These are phyloP conservation scores for Heliconius nattereri DNA, from an alignment of 1,140 invertebrate species.

Conservation along the genomic window DNA sequence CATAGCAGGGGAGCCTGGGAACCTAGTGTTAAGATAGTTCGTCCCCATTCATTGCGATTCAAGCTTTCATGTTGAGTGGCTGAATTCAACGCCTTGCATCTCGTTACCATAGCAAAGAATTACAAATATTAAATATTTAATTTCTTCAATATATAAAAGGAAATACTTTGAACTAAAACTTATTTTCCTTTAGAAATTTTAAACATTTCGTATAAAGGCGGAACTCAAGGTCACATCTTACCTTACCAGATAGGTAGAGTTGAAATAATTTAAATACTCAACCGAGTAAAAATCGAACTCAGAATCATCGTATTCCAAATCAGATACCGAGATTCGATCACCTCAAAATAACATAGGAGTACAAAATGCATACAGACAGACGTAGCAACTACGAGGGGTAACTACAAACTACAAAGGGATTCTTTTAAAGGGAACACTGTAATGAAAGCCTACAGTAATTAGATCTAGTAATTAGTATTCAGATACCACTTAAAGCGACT, in stretches of 20 bases:
- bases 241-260: no score
- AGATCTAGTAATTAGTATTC: constrained; percentile 30
- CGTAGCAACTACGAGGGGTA: not conserved
- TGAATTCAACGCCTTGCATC: not conserved
- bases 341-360: not conserved
- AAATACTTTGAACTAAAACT: no score
- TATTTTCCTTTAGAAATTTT: no score
- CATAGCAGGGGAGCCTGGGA: no score
- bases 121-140: not conserved
- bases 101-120: not conserved
- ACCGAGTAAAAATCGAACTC: no score
- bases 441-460: constrained; percentile 21
- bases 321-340: no score
- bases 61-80: not conserved
- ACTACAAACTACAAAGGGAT: not conserved
- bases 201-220: no score
- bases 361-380: not conserved
- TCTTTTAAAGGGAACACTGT: not conserved
- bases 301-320: no score
- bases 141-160: not conserved
- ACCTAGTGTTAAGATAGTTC: no score
- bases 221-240: no score
- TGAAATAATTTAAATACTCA: no score
- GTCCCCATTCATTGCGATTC: no score
- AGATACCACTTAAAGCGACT: not conserved